Evolutionary conservation across 2,888 invertebrate species (phyloP).

Genomic region (Neoscelio sp.): DNA sequence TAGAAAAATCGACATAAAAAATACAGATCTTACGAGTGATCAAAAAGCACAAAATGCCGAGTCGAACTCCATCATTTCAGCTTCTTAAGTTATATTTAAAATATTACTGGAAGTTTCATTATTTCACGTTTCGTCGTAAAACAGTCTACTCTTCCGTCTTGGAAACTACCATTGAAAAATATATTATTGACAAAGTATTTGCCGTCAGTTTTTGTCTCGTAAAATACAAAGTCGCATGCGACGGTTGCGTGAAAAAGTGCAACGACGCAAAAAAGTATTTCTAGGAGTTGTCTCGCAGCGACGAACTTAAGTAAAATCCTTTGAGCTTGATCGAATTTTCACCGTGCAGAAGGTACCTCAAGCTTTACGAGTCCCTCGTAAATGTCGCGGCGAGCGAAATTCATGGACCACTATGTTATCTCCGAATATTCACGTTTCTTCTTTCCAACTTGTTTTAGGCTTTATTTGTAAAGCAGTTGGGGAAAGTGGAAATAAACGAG

Average conservation of each 20-base stretch:
- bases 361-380: slow-evolving; percentile 79
- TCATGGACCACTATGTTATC: slow-evolving; percentile 74
- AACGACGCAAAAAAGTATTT: slow-evolving; percentile 16
- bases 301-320: slow-evolving; percentile 44
- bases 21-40: slow-evolving; percentile 5
- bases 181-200: slow-evolving; percentile 25
- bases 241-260: slow-evolving; percentile 6
- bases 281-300: slow-evolving; percentile 11
- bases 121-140: slow-evolving; percentile 37
- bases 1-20: slow-evolving; percentile 23
- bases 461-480: slow-evolving; percentile 18
- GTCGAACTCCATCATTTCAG: too few relatives aligned
- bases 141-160: slow-evolving; percentile 22
- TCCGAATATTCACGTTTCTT: slow-evolving; percentile 49
- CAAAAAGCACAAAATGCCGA: too few relatives aligned
- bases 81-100: slow-evolving; percentile 19
- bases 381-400: slow-evolving; percentile 75
- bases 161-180: slow-evolving; percentile 3
- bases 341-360: slow-evolving; percentile 59
- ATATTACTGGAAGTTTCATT: slow-evolving; percentile 34
- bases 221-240: slow-evolving; percentile 10
- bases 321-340: slow-evolving; percentile 61
- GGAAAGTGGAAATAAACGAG: slow-evolving; percentile 15
- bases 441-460: slow-evolving; percentile 27
- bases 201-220: slow-evolving; percentile 16